These are phyloP conservation scores for Tipula lateralis DNA, from an alignment of 2,888 invertebrate species.

Conservation along the genomic window DNA sequence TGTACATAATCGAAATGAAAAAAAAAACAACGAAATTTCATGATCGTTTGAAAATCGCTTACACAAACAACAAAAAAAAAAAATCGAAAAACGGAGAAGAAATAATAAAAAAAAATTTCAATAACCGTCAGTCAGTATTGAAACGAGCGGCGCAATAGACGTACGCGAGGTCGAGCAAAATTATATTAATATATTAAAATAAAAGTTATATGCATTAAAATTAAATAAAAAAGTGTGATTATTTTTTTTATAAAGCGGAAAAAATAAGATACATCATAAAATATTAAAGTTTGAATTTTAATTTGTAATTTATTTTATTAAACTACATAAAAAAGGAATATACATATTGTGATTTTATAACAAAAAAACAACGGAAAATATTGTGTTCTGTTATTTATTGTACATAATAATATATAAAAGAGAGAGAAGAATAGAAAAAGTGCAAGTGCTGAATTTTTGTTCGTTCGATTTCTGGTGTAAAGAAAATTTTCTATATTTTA, in stretches of 20 bases:
- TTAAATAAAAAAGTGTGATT: constrained; percentile 20
- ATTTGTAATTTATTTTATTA: background rate
- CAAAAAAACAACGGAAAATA: background rate
- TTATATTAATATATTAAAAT: background rate
- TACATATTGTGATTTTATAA: constrained; percentile 24
- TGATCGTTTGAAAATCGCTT: background rate
- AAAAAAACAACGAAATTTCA: constrained; percentile 13
- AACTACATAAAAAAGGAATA: background rate
- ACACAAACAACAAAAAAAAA: background rate
- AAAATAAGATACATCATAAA: background rate
- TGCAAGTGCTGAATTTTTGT: constrained; percentile 29
- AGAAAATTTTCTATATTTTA: constrained; percentile 4
- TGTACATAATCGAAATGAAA: background rate
- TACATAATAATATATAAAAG: background rate
- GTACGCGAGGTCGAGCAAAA: constrained; percentile 31
- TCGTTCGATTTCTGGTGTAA: background rate
- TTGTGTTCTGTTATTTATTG: background rate
- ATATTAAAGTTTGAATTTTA: constrained; percentile 20
- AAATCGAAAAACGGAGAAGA: constrained; percentile 19
- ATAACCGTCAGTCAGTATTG: constrained; percentile 20
- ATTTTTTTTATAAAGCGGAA: background rate
- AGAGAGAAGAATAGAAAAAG: constrained; percentile 16
- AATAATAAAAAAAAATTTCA: constrained; percentile 25
- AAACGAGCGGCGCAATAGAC: constrained; percentile 30
- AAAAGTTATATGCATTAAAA: constrained; percentile 12